These are phyloP conservation scores for Anoncus sp. DNA, from an alignment of 2,888 invertebrate genomes.

Conservation along the genomic window DNA sequence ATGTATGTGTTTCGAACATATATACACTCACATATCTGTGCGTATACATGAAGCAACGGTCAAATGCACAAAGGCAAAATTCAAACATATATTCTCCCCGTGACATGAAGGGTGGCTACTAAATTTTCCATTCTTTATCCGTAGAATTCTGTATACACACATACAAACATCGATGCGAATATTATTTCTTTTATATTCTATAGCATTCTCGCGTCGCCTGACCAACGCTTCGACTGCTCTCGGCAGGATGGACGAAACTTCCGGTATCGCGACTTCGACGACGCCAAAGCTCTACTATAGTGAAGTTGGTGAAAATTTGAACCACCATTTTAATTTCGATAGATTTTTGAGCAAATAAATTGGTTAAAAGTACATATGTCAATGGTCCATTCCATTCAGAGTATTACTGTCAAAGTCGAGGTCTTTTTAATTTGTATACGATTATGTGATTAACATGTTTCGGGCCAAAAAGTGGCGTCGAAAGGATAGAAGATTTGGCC, in stretches of 20 bases:
- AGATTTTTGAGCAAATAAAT: too few species aligned
- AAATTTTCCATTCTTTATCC: constrained; percentile 44
- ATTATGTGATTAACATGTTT: too few species aligned
- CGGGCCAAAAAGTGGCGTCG: too few species aligned
- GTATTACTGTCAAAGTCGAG: too few species aligned
- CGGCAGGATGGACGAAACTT: constrained; percentile 33
- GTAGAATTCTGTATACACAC: not conserved
- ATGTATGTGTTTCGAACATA: not conserved
- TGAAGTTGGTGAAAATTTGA: too few species aligned
- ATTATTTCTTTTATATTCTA: constrained; percentile 44
- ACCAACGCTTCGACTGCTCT: constrained; percentile 1
- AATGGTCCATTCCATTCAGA: too few species aligned
- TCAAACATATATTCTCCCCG: constrained; percentile 24
- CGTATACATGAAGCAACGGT: constrained; percentile 6
- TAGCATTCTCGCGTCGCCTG: not conserved
- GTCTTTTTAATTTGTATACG: too few species aligned
- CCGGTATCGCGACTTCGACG: constrained; percentile 49
- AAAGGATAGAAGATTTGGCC: too few species aligned
- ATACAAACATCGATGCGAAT: not conserved
- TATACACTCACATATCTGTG: not conserved
- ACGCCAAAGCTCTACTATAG: constrained; percentile 12
- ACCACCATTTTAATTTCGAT: too few species aligned
- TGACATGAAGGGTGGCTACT: constrained; percentile 43
- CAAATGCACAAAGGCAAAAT: constrained; percentile 49
- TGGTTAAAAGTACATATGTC: too few species aligned